phyloP scores from a whole-genome alignment of 2,113 vertebrate genomes.

The Podocnemis expansa region DNA sequence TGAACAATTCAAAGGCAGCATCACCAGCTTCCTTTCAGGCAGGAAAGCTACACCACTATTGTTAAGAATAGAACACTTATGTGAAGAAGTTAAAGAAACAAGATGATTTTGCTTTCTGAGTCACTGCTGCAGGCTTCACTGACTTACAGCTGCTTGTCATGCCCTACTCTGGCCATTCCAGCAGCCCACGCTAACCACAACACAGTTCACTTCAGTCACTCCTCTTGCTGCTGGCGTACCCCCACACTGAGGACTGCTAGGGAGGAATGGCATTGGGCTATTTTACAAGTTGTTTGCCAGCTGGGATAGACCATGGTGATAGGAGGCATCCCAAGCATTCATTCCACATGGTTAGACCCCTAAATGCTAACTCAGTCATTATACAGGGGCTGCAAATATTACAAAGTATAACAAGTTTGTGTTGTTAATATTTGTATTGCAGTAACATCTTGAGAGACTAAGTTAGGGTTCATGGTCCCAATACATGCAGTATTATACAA shows the following conservation, averaged over 20 bases:
- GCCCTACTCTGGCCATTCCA: not conserved
- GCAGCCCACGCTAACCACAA: not conserved
- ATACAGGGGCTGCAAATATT: not conserved
- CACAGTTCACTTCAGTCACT: not conserved
- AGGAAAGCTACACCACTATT: not conserved
- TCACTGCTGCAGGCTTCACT: not conserved
- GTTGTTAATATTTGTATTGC: not conserved
- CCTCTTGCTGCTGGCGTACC: not conserved
- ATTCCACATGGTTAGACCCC: not conserved
- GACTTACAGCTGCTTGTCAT: not conserved
- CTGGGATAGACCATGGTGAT: accelerated
- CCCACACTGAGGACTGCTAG: accelerated
- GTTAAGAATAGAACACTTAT: not conserved
- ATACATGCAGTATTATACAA: not conserved
- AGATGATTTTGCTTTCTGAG: not conserved
- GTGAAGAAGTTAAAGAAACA: not conserved
- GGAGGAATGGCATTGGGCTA: not conserved
- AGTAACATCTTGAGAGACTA: not conserved
- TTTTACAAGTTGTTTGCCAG: accelerated
- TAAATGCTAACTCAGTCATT: not conserved
- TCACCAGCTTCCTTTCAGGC: not conserved
- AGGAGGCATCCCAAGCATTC: not conserved
- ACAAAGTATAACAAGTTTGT: not conserved
- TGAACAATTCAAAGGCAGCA: not conserved
- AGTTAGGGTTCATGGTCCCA: not conserved